Base-by-base conservation (phyloP, 2,888 invertebrate genomes). In the Smittia sp. region DNA sequence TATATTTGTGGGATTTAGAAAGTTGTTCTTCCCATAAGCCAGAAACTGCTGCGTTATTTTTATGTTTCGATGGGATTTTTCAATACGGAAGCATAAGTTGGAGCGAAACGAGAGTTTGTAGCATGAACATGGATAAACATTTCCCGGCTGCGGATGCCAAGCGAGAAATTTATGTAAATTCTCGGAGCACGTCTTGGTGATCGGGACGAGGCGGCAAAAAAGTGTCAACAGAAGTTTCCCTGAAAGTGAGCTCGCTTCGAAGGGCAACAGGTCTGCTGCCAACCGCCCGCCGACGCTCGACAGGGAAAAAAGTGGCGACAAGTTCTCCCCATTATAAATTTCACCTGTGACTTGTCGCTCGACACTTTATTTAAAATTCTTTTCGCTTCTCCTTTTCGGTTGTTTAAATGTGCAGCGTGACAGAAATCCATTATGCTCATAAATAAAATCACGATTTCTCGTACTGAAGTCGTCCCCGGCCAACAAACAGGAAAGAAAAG, bases 351-450 rank as follows among this genome's bases (percentile, higher is more conserved):
- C 58, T 58, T 18, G 1, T 32, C 58, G 20, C 18, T 58, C 18
- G 58, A 18, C 46, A 46, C 46, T 46, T 46, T 46, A 46, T 46
- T 46, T 46, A 46, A 46, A 46, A 46, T 46, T 46, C 46, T 46
- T 46, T n/a, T 46, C 15, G n/a, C 15, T 46, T n/a, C 18, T 58
- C 6, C 15, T 9, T 18, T 18, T 58, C 9, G 58, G 15, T 20
- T 18, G 15, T 58, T n/a, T 58, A 58, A 58, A 58, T 58, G 9
- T 58, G 20, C 4, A 22, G 58, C 67, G 22, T 67, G 67, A 67
- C 67, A 67, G 67, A 67, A 69, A 69, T 69, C 69, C 69, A 69
- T 69, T 69, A 69, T 20, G 69, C 46, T 69, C 54, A 69, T 69
- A 69, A 69, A 69, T 69, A 69, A 69, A 52, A 27, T 69, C 54